A percentile compares a stretch with the other conserved stretches of the same genome.
phyloP scores from a whole-genome alignment of 2,113 vertebrate genomes.

The Patagioenas fasciata region DNA sequence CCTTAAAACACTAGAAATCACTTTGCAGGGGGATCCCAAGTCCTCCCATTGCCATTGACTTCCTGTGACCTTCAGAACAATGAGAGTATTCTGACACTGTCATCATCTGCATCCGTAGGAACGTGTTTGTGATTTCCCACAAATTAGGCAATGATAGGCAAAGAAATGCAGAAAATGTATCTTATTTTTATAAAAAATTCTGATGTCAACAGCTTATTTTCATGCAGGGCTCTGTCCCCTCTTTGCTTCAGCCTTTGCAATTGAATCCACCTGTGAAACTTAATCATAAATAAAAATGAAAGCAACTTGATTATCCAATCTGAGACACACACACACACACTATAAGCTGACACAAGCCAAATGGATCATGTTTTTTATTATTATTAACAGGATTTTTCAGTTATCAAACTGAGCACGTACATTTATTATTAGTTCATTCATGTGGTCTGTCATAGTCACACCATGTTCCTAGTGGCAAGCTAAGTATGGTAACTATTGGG shows the following conservation, averaged over 20 bases:
- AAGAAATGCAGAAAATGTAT: not conserved
- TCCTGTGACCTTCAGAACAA: not conserved
- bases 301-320: not conserved
- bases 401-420: not conserved
- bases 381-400: not conserved
- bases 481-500: not conserved
- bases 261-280: not conserved
- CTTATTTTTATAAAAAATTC: not conserved
- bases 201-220: not conserved
- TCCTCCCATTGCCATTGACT: not conserved
- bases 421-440: not conserved
- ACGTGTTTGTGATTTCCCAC: slow-evolving; percentile 19
- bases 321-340: not conserved
- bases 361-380: not conserved
- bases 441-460: not conserved
- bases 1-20: not conserved
- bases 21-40: not conserved
- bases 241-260: not conserved
- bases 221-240: not conserved
- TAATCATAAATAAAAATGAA: not conserved
- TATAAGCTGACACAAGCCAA: not conserved
- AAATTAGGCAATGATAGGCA: not conserved
- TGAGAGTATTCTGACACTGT: not conserved
- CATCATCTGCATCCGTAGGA: not conserved
- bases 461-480: not conserved